phyloP scores from a whole-genome alignment of 2,888 invertebrate species.

The Lepetodrilus schrolli region DNA sequence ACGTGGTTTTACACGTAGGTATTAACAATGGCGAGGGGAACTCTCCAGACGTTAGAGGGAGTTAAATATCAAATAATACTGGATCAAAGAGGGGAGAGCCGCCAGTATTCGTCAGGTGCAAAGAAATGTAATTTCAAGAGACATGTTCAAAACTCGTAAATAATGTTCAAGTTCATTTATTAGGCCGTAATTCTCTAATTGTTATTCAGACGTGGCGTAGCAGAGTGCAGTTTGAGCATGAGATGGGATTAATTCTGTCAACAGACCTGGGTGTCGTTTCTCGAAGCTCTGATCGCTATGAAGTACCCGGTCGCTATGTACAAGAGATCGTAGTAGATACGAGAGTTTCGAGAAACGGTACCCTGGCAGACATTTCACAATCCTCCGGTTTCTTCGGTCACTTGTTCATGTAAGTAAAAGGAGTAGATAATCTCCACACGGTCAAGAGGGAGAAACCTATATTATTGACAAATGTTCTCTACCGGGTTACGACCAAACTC shows the following conservation, averaged over 20 bases:
- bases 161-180: not conserved
- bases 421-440: not conserved
- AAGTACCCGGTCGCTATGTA: too few relatives aligned
- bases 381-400: not conserved
- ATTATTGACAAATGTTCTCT: constrained; percentile 11
- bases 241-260: not conserved
- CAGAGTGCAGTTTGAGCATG: not conserved
- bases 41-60: too few relatives aligned
- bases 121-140: not conserved
- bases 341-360: too few relatives aligned
- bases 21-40: too few relatives aligned
- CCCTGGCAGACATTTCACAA: not conserved
- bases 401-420: not conserved
- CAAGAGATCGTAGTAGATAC: too few relatives aligned
- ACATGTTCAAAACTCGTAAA: not conserved
- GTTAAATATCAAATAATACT: not conserved
- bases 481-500: not conserved
- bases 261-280: too few relatives aligned
- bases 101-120: not conserved
- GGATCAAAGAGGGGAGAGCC: not conserved
- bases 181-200: not conserved
- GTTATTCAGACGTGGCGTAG: not conserved
- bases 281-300: too few relatives aligned
- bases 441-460: not conserved
- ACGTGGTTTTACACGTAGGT: too few relatives aligned